Conservation (phyloP, 1,140 invertebrate genomes). For the Drosophila micromelanica region DNA sequence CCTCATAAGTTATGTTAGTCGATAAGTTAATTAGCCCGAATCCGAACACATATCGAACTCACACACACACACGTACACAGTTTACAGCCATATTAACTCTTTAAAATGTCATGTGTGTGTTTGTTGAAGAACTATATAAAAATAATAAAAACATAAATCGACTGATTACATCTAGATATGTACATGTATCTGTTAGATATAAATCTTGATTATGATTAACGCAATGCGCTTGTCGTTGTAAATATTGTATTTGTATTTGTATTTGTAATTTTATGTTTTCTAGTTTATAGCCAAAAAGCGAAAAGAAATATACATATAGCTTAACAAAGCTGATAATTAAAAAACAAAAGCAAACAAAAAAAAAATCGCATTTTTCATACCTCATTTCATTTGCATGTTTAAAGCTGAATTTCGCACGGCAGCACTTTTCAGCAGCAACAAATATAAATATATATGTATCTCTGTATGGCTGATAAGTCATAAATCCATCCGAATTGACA, state of each 20-base stretch:
- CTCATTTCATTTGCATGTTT: conserved; percentile 51
- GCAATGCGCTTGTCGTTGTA: conserved; percentile 58
- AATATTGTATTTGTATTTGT: conserved; percentile 60
- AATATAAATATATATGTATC: neutral
- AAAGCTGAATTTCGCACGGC: conserved; percentile 42
- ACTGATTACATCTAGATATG: conserved; percentile 77
- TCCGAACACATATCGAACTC: conserved; percentile 26
- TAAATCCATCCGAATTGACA: conserved; percentile 70
- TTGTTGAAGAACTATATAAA: conserved; percentile 39
- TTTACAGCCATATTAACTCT: conserved; percentile 75
- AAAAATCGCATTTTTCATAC: conserved; percentile 41
- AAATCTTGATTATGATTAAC: conserved; percentile 56
- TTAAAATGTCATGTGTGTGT: conserved; percentile 60
- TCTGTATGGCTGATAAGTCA: conserved; percentile 61
- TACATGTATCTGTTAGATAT: conserved; percentile 51
- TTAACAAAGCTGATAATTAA: conserved; percentile 65
- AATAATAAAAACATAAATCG: conserved; percentile 65
- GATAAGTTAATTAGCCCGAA: conserved; percentile 58
- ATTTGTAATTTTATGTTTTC: conserved; percentile 76
- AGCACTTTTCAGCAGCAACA: conserved; percentile 28
- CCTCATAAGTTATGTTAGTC: conserved; percentile 72
- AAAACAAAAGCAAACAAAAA: conserved; percentile 17
- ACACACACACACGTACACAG: conserved; percentile 16
- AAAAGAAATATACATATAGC: conserved; percentile 41
- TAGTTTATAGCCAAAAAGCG: conserved; percentile 72